phyloP scores from a whole-genome alignment of 2,888 invertebrate genomes.

The Allophyes oxyacanthae region DNA sequence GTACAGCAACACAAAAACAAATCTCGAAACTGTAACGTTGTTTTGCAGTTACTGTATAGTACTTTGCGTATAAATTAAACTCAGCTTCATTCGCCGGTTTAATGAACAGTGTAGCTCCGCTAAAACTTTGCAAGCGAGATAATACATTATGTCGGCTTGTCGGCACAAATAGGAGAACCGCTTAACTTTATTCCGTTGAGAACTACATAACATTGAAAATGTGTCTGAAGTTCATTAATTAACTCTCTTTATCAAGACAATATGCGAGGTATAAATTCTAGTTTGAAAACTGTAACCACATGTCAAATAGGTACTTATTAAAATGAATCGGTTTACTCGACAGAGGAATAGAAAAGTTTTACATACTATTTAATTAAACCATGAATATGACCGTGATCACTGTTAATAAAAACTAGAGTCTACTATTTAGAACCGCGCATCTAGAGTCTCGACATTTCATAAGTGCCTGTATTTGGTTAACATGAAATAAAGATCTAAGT shows the following conservation, averaged over 20 bases:
- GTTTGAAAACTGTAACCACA: constrained; percentile 10
- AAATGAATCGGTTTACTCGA: neutral
- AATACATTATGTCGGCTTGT: constrained; percentile 68
- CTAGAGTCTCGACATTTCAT: too few species aligned
- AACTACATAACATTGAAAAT: constrained; percentile 50
- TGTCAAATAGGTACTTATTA: constrained; percentile 3
- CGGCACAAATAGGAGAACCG: constrained; percentile 66
- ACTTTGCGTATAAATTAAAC: constrained; percentile 65
- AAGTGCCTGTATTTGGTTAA: too few species aligned
- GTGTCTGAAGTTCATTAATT: constrained; percentile 49
- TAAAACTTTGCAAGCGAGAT: constrained; percentile 68
- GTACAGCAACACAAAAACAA: constrained; percentile 41
- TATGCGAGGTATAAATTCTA: constrained; percentile 11
- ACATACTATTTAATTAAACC: neutral
- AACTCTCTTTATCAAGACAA: constrained; percentile 34
- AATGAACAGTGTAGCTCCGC: constrained; percentile 65
- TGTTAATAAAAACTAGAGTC: constrained; percentile 7
- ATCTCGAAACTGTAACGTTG: constrained; percentile 42
- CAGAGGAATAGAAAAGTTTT: constrained; percentile 15
- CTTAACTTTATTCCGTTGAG: constrained; percentile 56
- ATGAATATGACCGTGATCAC: constrained; percentile 11
- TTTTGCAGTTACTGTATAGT: constrained; percentile 53
- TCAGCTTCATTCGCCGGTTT: constrained; percentile 63
- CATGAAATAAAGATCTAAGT: too few species aligned
- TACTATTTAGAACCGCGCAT: too few species aligned